Base-by-base conservation (phyloP, 2,888 invertebrate genomes). In the Cerastoderma edule region DNA sequence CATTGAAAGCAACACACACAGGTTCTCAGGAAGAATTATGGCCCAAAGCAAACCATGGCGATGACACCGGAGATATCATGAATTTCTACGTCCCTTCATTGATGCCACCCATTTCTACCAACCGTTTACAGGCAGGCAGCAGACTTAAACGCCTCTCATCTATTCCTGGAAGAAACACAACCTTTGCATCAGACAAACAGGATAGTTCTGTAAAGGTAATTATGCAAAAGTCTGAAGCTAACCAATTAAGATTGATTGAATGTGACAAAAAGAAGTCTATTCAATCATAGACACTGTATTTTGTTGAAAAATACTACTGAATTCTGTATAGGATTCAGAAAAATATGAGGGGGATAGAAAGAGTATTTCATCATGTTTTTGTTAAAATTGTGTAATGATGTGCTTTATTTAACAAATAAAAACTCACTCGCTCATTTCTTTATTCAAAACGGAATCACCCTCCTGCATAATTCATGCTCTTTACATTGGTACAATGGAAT, bases 91-190 rank as follows among this genome's bases (percentile, higher is more conserved):
- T 89, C 27, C 24, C 39, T 6, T 67, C 80, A 19, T 70, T 90
- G 64, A 87, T 90, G 85, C 90, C 90, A 6, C 89, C 89, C 0
- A 72, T 90, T 4, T 33, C 75, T 13, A 60, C 80, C 30, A 83
- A 77, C 60, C 68, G 35, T 0, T 71, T 83, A 0, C 66, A 30
- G 6, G 67, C 83, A 0, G 88, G 88, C 1, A 85, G 81, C 39
- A 88, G 84, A 67, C 33, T 88, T 19, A 83, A 76, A 54, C 75
- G 84, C 13, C 39, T 88, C 72, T 87, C 87, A 0, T 69, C 80
- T 56, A 89, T 89, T 27, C 88, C 89, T 44, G 78, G 81, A 39
- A 53, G 75, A 24, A 75, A 81, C n/a, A 56, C 28, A n/a, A 72
- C 80, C n/a, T 78, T 78, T 68, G 32, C 73, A 0, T 44, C 13